phyloP scores from a whole-genome alignment of 2,888 invertebrate genomes.

The Poecilobothrus nobilitatus region DNA sequence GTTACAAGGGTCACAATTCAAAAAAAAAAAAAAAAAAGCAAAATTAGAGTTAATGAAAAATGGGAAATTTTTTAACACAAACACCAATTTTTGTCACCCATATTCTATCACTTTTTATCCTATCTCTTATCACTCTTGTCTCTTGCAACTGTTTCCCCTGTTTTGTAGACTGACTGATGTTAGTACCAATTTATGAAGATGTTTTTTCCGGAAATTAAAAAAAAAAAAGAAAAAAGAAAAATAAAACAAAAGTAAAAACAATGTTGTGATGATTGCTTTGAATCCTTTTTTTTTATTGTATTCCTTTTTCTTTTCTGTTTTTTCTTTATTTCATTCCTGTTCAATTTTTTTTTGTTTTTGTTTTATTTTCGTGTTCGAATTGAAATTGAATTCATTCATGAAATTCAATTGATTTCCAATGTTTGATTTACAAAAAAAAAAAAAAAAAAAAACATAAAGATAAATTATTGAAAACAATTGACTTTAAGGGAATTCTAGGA shows the following conservation, averaged over 20 bases:
- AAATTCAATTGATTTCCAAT: conserved; percentile 6
- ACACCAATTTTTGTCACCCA: background rate
- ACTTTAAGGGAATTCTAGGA: too few species aligned
- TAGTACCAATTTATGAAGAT: background rate
- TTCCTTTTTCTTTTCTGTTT: too few species aligned
- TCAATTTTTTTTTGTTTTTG: background rate
- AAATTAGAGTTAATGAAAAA: too few species aligned
- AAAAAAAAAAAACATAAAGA: background rate
- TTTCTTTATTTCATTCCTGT: too few species aligned
- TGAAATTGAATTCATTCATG: background rate
- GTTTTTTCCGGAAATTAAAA: background rate
- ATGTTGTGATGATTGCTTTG: background rate
- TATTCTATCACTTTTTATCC: background rate
- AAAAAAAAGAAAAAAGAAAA: background rate
- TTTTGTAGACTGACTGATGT: background rate
- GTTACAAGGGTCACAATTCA: background rate
- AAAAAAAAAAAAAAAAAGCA: background rate
- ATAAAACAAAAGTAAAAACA: too few species aligned
- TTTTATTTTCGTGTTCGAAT: background rate
- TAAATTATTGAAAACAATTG: too few species aligned
- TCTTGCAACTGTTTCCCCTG: background rate
- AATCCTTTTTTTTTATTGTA: background rate
- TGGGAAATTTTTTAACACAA: background rate
- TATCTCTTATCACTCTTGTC: background rate
- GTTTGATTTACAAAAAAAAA: background rate